Evolutionary conservation across 2,797 vertebrate genomes (phyloP).

Genomic region (Sarcophilus harrisii): DNA sequence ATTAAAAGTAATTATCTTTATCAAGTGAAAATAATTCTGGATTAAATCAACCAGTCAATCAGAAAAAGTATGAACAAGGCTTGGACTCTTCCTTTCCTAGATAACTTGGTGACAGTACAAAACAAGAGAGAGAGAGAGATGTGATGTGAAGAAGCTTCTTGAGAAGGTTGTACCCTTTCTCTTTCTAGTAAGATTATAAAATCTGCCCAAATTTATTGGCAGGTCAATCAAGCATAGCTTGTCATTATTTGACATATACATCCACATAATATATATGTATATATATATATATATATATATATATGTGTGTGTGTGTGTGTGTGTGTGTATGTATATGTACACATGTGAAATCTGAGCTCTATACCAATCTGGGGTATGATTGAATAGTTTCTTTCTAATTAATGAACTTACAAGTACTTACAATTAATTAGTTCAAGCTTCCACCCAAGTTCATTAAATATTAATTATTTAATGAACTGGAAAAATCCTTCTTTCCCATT

Average conservation of each 20-base stretch:
- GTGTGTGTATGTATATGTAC: background rate
- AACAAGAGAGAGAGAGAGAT: background rate
- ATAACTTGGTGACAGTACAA: background rate
- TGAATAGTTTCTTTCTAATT: background rate
- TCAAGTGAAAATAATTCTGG: background rate
- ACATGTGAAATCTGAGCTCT: background rate
- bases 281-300: no score
- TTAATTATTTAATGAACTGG: background rate
- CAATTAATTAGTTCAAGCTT: background rate
- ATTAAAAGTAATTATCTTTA: background rate
- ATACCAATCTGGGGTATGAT: background rate
- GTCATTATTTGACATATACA: background rate
- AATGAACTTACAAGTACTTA: background rate
- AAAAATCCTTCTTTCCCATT: background rate
- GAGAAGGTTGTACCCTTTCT: background rate
- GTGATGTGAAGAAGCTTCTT: background rate
- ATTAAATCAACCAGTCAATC: background rate
- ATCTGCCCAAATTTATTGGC: background rate
- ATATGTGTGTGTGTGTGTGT: background rate
- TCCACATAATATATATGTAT: background rate
- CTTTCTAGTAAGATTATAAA: background rate
- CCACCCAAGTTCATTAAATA: background rate
- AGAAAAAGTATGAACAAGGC: background rate
- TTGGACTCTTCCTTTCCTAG: background rate
- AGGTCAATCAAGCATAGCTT: background rate